phyloP scores from a whole-genome alignment of 2,113 vertebrate species.

The Tychaedon coryphoeus region DNA sequence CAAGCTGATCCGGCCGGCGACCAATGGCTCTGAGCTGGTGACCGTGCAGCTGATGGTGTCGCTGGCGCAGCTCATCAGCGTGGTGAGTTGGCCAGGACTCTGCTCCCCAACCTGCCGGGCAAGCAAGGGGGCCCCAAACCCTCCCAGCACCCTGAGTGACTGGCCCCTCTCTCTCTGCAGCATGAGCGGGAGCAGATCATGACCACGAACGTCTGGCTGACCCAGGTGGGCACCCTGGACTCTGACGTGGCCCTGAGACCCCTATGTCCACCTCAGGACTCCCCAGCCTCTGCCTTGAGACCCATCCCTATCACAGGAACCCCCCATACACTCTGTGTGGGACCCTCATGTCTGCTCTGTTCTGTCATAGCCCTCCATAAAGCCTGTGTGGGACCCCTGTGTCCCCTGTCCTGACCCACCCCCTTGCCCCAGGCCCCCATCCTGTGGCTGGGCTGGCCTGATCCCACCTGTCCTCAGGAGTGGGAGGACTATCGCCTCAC shows the following conservation, averaged over 20 bases:
- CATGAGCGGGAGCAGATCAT: conserved; percentile 94
- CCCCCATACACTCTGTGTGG: neutral
- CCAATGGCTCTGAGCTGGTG: conserved; percentile 91
- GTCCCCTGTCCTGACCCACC: neutral
- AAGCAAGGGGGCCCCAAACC: accelerated
- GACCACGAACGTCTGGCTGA: conserved; percentile 95
- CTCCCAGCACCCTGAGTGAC: neutral
- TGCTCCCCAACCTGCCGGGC: neutral
- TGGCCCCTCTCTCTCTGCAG: conserved; percentile 48
- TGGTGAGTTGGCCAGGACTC: conserved; percentile 78
- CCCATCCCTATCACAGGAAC: neutral
- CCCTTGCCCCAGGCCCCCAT: neutral
- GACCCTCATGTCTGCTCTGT: neutral
- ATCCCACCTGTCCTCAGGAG: conserved; percentile 75
- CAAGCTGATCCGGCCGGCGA: conserved; percentile 93
- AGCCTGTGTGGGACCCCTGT: neutral
- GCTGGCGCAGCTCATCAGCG: conserved; percentile 93
- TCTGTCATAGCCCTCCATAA: too few relatives aligned
- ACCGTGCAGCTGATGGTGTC: conserved; percentile 96
- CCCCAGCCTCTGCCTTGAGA: neutral
- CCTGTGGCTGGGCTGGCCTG: neutral
- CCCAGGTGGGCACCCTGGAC: conserved; percentile 78
- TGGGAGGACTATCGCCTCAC: conserved; percentile 97
- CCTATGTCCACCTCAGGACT: too few relatives aligned
- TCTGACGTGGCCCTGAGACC: accelerated